These are phyloP conservation scores for Capromys pilorides DNA, from an alignment of 2,797 vertebrate species.

Conservation along the genomic window DNA sequence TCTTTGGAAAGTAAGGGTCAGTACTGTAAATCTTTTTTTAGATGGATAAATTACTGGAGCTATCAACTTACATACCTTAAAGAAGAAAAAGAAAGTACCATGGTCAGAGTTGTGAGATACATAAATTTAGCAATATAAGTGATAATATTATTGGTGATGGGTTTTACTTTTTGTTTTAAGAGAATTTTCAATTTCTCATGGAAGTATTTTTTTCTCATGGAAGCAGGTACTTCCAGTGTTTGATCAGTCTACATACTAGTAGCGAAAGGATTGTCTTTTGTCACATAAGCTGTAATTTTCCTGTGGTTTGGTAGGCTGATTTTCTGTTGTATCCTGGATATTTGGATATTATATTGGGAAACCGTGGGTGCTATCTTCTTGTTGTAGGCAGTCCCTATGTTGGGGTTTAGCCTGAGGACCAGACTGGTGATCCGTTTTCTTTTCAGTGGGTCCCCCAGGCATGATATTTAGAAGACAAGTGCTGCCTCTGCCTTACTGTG, in stretches of 20 bases:
- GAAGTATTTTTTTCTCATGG: conserved; percentile 15
- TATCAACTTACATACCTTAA: not conserved
- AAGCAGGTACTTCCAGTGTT: conserved; percentile 29
- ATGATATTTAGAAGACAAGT: not conserved
- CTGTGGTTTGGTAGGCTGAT: not conserved
- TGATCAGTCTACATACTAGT: conserved; percentile 7
- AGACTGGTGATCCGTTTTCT: not conserved
- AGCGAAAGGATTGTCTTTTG: not conserved
- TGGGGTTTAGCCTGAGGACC: not conserved
- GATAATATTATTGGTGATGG: not conserved
- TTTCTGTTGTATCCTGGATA: not conserved
- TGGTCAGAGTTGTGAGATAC: not conserved
- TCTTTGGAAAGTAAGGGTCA: conserved; percentile 23
- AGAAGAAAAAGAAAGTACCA: not conserved
- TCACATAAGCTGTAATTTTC: not conserved
- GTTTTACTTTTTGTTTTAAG: conserved; percentile 46
- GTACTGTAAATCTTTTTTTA: not conserved
- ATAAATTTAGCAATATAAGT: not conserved
- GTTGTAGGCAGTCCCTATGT: not conserved
- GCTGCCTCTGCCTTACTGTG: not conserved
- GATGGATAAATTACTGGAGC: not conserved
- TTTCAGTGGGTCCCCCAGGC: not conserved
- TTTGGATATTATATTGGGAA: not conserved
- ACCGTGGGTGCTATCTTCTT: not conserved
- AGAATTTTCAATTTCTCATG: conserved; percentile 3